These are phyloP conservation scores for Hoplodrina blanda DNA, from an alignment of 2,888 invertebrate species.

Conservation along the genomic window DNA sequence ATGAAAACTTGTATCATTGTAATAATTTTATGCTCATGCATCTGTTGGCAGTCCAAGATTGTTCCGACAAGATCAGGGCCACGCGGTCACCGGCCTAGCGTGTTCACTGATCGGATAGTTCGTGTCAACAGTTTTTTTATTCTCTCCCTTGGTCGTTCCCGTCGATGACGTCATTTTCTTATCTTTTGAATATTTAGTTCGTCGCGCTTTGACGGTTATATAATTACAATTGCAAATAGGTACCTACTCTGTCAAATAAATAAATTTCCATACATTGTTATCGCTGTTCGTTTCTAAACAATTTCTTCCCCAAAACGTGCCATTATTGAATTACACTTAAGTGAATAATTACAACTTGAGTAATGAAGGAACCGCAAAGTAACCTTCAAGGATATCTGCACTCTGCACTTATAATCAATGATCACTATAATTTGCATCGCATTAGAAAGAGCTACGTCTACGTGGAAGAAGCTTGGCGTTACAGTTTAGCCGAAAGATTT, in stretches of 20 bases:
- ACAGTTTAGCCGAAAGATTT: slow-evolving; percentile 3
- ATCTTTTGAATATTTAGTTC: slow-evolving; percentile 66
- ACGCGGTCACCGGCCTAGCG: slow-evolving; percentile 82
- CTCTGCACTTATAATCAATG: not conserved
- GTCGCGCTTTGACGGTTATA: slow-evolving; percentile 66
- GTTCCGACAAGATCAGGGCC: slow-evolving; percentile 87
- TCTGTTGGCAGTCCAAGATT: slow-evolving; percentile 55
- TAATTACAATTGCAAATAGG: slow-evolving; percentile 67
- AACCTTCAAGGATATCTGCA: slow-evolving; percentile 46
- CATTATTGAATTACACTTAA: slow-evolving; percentile 7
- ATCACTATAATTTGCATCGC: slow-evolving; percentile 11
- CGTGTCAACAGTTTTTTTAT: slow-evolving; percentile 78
- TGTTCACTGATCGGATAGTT: slow-evolving; percentile 74
- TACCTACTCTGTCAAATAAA: not conserved
- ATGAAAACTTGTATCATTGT: slow-evolving; percentile 33
- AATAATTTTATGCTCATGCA: slow-evolving; percentile 22
- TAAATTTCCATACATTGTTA: slow-evolving; percentile 44
- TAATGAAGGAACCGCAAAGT: slow-evolving; percentile 71
- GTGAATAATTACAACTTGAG: slow-evolving; percentile 43
- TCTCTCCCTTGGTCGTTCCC: slow-evolving; percentile 76
- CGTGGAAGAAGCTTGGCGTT: slow-evolving; percentile 1
- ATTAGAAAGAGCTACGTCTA: not conserved
- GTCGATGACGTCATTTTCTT: slow-evolving; percentile 84
- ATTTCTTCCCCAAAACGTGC: slow-evolving; percentile 21
- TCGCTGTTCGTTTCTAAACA: slow-evolving; percentile 17